Evolutionary conservation across 92 coral and sea anemone species (phyloP), one percentile per base, ranked within the genome.

Genomic region (Plumapathes pennacea): DNA sequence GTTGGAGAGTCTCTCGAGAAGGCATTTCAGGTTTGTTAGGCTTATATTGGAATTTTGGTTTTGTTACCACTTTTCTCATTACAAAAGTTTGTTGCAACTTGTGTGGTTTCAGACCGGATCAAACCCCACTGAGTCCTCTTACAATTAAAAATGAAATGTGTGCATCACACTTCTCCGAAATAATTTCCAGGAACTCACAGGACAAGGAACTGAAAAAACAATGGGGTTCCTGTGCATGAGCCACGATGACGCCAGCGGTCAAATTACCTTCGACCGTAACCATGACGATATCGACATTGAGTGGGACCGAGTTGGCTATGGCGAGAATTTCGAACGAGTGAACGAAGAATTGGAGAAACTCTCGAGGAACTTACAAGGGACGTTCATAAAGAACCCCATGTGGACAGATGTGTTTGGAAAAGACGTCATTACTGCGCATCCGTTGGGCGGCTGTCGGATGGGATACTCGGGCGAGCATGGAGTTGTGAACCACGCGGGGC

Each of bases 391-490:
- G 56, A 81, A 61, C n/a, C 77, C 88, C 25, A 12, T 36, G 31
- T 60, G 88, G 82, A 60, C 62, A 2, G 54, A 39, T 6, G 29
- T 42, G 5, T 46, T 78, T 21, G 85, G 78, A 10, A 62, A 62
- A 40, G 62, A 68, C 29, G 56, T 78, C 10, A 46, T 78, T 48
- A 24, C 68, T 9, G 85, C 69, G 4, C 85, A 78, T 43, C 85
- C 85, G 13, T 37, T 78, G 12, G 85, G 85, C 33, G 85, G 85
- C 12, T 78, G 85, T 32, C 57, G 65, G 3, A 78, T 78, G 85
- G 85, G 73, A 0, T 68, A 62, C 30, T 60, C 73, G 38, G 84
- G 79, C 24, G 55, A 33, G 11, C 25, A 55, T 1, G 85, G 72
- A 22, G 85, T 71, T 5, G 74, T 63, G 2, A 78, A 61, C 38